Evolutionary conservation across 2,797 vertebrate species (phyloP).

Genomic region (Hylomyscus alleni): DNA sequence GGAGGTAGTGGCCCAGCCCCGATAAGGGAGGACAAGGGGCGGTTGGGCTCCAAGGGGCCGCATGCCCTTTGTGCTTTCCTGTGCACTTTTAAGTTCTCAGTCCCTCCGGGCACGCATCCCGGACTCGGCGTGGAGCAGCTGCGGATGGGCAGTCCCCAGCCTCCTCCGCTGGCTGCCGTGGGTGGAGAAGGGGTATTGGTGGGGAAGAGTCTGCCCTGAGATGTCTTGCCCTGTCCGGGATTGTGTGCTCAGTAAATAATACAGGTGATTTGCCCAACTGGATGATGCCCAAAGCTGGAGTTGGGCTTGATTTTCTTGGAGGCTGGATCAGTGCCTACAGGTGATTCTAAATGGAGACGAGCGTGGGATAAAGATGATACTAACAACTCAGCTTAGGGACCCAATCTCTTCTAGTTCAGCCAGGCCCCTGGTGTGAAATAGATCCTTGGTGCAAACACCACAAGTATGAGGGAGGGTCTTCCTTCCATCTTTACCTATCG

Average conservation of each 20-base stretch:
- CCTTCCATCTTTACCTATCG: not conserved
- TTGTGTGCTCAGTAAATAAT: not conserved
- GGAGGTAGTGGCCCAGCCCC: constrained; percentile 91
- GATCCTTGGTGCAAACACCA: not conserved
- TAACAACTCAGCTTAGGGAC: not conserved
- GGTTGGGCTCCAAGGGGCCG: not conserved
- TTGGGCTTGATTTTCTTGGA: not conserved
- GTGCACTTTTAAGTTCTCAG: constrained; percentile 2
- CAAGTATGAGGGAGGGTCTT: not conserved
- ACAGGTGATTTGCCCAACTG: not conserved
- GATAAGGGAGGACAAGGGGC: not conserved
- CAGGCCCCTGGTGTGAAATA: not conserved
- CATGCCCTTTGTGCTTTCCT: not conserved
- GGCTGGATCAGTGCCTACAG: not conserved
- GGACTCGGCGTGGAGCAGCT: not conserved
- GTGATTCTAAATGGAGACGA: not conserved
- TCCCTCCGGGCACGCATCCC: not conserved
- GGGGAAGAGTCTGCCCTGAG: not conserved
- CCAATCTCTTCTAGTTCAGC: not conserved
- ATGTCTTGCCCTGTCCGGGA: not conserved
- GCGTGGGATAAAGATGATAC: not conserved
- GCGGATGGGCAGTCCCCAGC: not conserved
- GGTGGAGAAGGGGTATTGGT: not conserved
- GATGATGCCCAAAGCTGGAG: not conserved
- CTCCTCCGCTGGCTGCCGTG: fast-evolving